phyloP scores from a whole-genome alignment of 2,888 invertebrate species.

The Cheilosia grossa region DNA sequence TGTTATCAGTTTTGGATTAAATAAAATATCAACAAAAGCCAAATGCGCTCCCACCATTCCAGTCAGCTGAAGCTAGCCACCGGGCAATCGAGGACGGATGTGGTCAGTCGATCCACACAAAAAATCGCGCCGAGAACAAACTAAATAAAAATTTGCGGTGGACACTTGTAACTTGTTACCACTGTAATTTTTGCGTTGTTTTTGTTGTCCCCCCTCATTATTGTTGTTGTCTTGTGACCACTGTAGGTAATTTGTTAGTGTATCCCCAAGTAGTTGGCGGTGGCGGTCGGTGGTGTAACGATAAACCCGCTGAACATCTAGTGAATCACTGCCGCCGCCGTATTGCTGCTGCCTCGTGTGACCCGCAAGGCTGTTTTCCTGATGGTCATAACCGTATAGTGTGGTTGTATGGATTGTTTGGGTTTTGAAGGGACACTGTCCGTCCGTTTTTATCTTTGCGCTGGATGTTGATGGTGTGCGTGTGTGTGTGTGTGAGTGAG shows the following conservation, averaged over 20 bases:
- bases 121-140: slow-evolving; percentile 46
- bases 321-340: not conserved
- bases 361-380: slow-evolving; percentile 35
- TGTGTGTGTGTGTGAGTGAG: not conserved
- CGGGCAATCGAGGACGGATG: slow-evolving; percentile 71
- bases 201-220: not conserved
- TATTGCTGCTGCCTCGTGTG: slow-evolving; percentile 2
- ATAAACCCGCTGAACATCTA: slow-evolving; percentile 33
- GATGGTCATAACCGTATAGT: slow-evolving; percentile 37
- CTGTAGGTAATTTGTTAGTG: slow-evolving; percentile 48
- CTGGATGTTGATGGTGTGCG: slow-evolving; percentile 1
- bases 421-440: slow-evolving; percentile 66
- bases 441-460: slow-evolving; percentile 14
- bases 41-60: slow-evolving; percentile 59
- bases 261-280: slow-evolving; percentile 33
- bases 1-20: slow-evolving; percentile 62
- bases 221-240: slow-evolving; percentile 34
- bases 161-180: slow-evolving; percentile 75
- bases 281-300: slow-evolving; percentile 16
- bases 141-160: slow-evolving; percentile 75
- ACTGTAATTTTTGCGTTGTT: slow-evolving; percentile 62
- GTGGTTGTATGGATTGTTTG: slow-evolving; percentile 67
- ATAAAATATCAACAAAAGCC: slow-evolving; percentile 64
- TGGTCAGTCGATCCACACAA: slow-evolving; percentile 69
- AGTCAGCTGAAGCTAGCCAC: slow-evolving; percentile 20